Base-by-base conservation (phyloP, 1,140 invertebrate species). In the Eumeta japonica region DNA sequence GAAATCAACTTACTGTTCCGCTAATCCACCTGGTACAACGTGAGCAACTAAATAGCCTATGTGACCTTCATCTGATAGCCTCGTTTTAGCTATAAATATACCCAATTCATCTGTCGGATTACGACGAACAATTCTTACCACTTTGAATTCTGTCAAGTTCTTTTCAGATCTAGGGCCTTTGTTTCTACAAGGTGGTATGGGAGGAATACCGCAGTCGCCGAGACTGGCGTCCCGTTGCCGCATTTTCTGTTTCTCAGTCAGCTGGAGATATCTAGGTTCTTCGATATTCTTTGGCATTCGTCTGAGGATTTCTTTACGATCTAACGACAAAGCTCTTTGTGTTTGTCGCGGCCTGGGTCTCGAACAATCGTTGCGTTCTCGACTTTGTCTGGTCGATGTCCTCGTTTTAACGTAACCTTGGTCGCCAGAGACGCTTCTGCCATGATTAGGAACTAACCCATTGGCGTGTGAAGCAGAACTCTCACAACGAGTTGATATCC, bases 31-130 rank as follows among this genome's bases (percentile, higher is more conserved):
- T 11, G 85, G 83, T 16, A 90, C 86, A 2, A 92, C 84, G 52
- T 89, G 85, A n/a, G 88, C 88, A 2, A 93, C 86, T 47, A 90
- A 78, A 62, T 90, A 92, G 9, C 88, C 88, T 10, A 85, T 78
- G 49, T 76, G 79, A 9, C 83, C 83, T 50, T 86, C 82, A 37
- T 82, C 79, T 2, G 79, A 71, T 18, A 82, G 76, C 47, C 80
- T 81, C 2, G 84, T 85, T 60, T 89, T 89, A 1, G 88, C 87
- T 35, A 93, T 90, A 52, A 89, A 88, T 49, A 93, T 89, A 2
- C 90, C 90, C 11, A 93, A 61, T 62, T 88, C 88, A 52, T 88
- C 85, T 19, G 77, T 71, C 1, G 83, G 77, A 40, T 80, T 76
- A 39, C 78, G 80, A 53, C 86, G 85, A 3, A 78, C 61, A 12